Conservation (phyloP, 2,113 vertebrate species). For the Halichoerus grypus region DNA sequence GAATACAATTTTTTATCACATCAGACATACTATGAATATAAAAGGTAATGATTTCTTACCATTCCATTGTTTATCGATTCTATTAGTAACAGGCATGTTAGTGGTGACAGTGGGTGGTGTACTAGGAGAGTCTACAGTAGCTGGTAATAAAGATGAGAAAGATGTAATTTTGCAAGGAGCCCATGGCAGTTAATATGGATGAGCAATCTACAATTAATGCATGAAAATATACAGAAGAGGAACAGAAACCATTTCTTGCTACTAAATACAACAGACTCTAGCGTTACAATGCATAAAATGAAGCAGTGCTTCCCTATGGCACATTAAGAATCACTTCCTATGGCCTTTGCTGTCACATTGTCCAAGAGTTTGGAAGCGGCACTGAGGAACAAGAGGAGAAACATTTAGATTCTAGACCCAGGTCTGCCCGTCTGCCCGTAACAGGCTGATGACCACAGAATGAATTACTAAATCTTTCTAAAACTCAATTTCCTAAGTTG, state of each 20-base stretch:
- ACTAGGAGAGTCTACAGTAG: constrained; percentile 90
- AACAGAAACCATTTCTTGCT: constrained; percentile 74
- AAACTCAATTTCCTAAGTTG: constrained; percentile 1
- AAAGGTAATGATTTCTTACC: constrained; percentile 90
- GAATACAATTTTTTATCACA: constrained; percentile 35
- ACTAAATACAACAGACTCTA: constrained; percentile 74
- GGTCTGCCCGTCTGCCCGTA: background rate
- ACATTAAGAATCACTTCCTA: constrained; percentile 77
- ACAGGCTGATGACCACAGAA: background rate
- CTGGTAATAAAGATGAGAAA: constrained; percentile 92
- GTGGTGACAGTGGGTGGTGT: constrained; percentile 94
- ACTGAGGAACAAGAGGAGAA: background rate
- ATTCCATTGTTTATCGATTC: constrained; percentile 91
- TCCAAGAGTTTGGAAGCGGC: background rate
- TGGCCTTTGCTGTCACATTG: constrained; percentile 53
- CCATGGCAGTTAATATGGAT: constrained; percentile 87
- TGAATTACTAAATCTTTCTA: background rate
- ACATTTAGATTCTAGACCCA: background rate
- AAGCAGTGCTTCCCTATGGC: constrained; percentile 57
- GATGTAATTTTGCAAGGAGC: constrained; percentile 88
- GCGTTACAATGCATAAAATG: constrained; percentile 67
- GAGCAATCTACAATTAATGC: constrained; percentile 83
- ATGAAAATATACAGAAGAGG: constrained; percentile 79
- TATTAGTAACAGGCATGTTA: constrained; percentile 97
- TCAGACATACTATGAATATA: constrained; percentile 81